Base-by-base conservation (phyloP, 2,113 vertebrate genomes). In the Corythornis vintsioides region DNA sequence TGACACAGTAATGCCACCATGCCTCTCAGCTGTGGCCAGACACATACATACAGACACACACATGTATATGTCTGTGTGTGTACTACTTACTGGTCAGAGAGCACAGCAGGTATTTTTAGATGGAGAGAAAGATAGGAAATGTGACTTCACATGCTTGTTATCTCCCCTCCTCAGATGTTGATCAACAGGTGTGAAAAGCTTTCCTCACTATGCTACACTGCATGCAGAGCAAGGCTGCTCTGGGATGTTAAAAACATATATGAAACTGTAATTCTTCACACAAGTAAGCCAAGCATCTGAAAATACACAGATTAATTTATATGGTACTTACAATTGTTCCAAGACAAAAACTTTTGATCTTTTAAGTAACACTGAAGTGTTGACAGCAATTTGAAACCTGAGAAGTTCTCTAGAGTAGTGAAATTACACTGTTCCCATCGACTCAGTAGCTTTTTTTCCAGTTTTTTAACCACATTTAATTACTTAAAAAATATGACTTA, bases 81-180 rank as follows among this genome's bases (percentile, higher is more conserved):
- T 50, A 52, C 64, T 35, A 82, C 38, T 67, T 35, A 82, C 38
- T 67, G 83, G 57, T 13, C 13, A 5, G 40, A 73, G 57, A 70
- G 80, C 7, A 45, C 48, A 33, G 45, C 56, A 57, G 66, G 85
- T 90, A 71, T 91, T 88, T 96, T 94, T 65, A 85, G 53, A 65
- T 40, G 10, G 43, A 92, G 76, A 77, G 56, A 91, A 92, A 75
- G 50, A 64, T 28, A 79, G 52, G n/a, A 93, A 92, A 35, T 52
- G 59, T 96, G 83, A 96, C 53, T 88, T 90, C 56, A 90, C 38
- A 74, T 16, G 42, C 83, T 94, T 76, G 83, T 85, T 83, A 94
- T 65, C 65, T 82, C 1, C 1, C 15, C 76, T 75, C 67, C 85
- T 93, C 71, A 72, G 55, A 94, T 66, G 28, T 4, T 24, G 33